phyloP scores from a whole-genome alignment of 2,888 invertebrate species.

The Leptogaster cylindrica region DNA sequence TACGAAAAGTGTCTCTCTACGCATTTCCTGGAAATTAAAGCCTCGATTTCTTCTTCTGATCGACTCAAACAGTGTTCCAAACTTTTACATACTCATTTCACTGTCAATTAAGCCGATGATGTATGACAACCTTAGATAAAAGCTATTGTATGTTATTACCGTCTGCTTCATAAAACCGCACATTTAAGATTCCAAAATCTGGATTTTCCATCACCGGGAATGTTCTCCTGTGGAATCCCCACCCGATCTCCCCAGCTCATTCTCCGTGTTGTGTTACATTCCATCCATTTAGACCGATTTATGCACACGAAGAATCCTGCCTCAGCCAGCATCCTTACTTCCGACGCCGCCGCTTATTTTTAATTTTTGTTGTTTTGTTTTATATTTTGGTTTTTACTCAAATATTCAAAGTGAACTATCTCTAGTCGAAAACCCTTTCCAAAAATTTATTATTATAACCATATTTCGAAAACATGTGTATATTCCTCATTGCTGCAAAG shows the following conservation, averaged over 20 bases:
- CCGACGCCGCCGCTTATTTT: not conserved
- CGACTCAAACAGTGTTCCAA: no score
- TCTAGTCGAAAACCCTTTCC: conserved; percentile 25
- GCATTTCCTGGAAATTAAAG: no score
- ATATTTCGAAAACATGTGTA: conserved; percentile 41
- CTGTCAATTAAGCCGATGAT: conserved; percentile 47
- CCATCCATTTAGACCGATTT: conserved; percentile 41
- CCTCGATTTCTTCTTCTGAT: no score
- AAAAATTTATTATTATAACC: conserved; percentile 42
- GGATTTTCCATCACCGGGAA: conserved; percentile 28
- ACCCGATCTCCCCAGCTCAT: not conserved
- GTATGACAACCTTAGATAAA: conserved; percentile 46
- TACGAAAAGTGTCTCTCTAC: no score
- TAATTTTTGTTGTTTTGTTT: no score
- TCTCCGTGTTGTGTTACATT: conserved; percentile 34
- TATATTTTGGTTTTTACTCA: no score
- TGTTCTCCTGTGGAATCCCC: conserved; percentile 17
- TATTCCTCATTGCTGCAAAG: not conserved
- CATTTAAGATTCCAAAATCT: conserved; percentile 44
- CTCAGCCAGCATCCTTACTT: not conserved
- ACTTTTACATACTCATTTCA: conserved; percentile 44
- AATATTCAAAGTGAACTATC: conserved; percentile 27
- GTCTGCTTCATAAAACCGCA: conserved; percentile 45
- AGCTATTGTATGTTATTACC: conserved; percentile 45
- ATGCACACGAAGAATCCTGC: conserved; percentile 30